phyloP scores from a whole-genome alignment of 1,140 invertebrate genomes.

The Lucilia cuprina region DNA sequence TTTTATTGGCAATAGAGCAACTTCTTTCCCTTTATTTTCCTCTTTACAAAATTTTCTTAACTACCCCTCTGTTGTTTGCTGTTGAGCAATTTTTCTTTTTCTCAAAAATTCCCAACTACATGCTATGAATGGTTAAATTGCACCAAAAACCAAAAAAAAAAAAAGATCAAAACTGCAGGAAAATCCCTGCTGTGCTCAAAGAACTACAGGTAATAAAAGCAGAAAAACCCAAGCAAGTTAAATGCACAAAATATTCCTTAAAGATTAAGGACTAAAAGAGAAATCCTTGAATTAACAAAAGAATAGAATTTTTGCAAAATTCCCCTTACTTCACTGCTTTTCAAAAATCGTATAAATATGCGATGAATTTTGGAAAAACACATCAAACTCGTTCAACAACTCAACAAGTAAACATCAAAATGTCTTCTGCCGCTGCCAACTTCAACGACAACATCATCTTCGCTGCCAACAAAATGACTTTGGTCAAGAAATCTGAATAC shows the following conservation, averaged over 20 bases:
- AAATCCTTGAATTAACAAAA: not conserved
- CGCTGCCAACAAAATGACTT: not conserved
- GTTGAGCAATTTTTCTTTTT: too few species aligned
- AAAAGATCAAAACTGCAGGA: too few species aligned
- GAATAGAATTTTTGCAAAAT: not conserved
- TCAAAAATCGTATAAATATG: not conserved
- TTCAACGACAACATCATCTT: too few species aligned
- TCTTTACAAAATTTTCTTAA: too few species aligned
- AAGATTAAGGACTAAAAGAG: not conserved
- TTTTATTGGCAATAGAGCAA: too few species aligned
- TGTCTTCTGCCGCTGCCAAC: not conserved
- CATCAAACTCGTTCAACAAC: not conserved
- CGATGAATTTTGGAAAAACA: not conserved
- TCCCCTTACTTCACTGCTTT: not conserved
- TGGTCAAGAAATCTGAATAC: not conserved
- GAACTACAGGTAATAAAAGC: not conserved
- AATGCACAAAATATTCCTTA: too few species aligned
- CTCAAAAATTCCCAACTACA: too few species aligned
- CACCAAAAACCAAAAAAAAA: not conserved
- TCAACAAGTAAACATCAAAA: conserved; percentile 13
- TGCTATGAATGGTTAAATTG: not conserved
- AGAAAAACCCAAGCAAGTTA: not conserved
- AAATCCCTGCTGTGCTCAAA: not conserved
- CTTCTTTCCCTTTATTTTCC: too few species aligned
- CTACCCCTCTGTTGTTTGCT: too few species aligned